Percentiles rank a stretch among this genome's conserved stretches.
Evolutionary conservation across 92 coral and sea anemone genomes (phyloP).

Genomic region (Parazoanthus atlanticus): DNA sequence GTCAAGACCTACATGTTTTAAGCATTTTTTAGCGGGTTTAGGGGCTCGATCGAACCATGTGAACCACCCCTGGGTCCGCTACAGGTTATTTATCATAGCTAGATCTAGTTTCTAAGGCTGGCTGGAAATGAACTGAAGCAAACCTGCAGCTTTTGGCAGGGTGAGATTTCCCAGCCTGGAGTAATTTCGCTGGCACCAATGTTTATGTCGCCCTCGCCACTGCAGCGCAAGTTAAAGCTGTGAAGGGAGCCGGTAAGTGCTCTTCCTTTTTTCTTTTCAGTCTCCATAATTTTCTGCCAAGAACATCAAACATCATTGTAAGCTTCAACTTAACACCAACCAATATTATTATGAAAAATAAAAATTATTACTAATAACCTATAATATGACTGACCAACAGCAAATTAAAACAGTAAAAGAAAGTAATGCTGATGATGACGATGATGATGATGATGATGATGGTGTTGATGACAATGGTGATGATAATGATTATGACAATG

Average conservation of each 20-base stretch:
- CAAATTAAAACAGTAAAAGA: too few relatives aligned
- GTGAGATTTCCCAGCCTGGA: slow-evolving; percentile 26
- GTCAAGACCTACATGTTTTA: too few relatives aligned
- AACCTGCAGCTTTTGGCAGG: background rate
- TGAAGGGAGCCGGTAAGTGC: slow-evolving; percentile 52
- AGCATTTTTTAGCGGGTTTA: background rate
- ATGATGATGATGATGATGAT: too few relatives aligned
- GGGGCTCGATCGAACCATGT: too few relatives aligned
- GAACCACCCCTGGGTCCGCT: too few relatives aligned
- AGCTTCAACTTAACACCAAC: background rate
- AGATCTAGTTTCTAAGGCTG: background rate
- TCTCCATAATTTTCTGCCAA: slow-evolving; percentile 61
- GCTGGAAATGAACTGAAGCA: background rate
- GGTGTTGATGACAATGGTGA: too few relatives aligned
- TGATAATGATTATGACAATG: too few relatives aligned
- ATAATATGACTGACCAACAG: too few relatives aligned
- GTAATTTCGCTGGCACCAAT: background rate
- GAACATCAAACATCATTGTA: background rate
- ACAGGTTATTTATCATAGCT: too few relatives aligned
- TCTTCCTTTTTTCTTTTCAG: slow-evolving; percentile 52
- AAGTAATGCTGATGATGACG: too few relatives aligned
- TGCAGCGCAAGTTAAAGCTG: slow-evolving; percentile 33
- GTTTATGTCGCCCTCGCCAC: background rate
- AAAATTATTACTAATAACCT: background rate
- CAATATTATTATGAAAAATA: background rate